Base-by-base conservation (phyloP, 2,888 invertebrate genomes). In the Sicus ferrugineus region DNA sequence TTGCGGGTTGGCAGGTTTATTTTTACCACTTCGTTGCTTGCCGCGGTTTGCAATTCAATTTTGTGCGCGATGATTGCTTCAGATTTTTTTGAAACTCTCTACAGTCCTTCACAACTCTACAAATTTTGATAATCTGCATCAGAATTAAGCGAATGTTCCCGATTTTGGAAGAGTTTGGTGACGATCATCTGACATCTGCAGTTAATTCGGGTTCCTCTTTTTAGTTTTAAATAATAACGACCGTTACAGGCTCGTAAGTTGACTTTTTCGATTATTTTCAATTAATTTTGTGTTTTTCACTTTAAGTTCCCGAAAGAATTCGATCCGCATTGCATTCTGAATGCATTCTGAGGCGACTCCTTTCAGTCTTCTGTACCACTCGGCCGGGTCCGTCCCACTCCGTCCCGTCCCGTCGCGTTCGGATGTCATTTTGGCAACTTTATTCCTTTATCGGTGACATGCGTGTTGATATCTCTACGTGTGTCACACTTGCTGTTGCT, bases 381-480 rank as follows among this genome's bases (percentile, higher is more conserved):
- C 46, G 46, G 46, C 46, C 28, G 26, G 26, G 52, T 56, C 26
- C 16, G 56, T 14, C 23, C 9, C 21, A 14, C 14, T 16, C 28
- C 23, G 26, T n/a, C 30, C 7, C 21, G 19, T 31, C 31, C n/a
- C 30, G 52, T 50, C 52, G 42, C 21, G 28, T 28, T 56, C 63
- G 65, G 48, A 52, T 72, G 72, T 72, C 72, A 72, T 63, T 70
- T 68, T 66, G 72, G 70, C 63, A 66, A 70, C 66, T 70, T 48
- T 66, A 70, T 70, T 70, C 72, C 42, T 70, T 70, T 72, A 72
- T 72, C 72, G 58, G 28, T 67, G 67, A 67, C 67, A 67, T 48
- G 59, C 50, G 67, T 48, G 67, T 46, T 67, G 59, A 67, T 67
- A 67, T 58, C 67, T 67, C 59, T 67, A 67, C 67, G 67, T 67